Evolutionary conservation across 2,797 vertebrate species (phyloP), one percentile per base, ranked within the genome.

Genomic region (Coluber constrictor): DNA sequence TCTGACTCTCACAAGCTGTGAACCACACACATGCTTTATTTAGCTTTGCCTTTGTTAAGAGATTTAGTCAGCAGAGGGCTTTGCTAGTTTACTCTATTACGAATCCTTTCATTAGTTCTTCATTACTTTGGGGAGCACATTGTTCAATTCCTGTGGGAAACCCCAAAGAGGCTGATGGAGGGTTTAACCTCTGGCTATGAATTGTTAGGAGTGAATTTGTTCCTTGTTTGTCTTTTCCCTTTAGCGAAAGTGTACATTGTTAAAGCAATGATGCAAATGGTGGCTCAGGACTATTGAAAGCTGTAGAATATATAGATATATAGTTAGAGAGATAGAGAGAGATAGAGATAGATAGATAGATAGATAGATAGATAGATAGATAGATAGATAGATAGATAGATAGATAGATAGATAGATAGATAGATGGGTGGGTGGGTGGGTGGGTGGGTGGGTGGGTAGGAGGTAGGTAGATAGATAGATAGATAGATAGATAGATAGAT

Each of bases 11-110:
- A 66, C 63, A 79, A 86, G 91, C 86, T 94, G 93, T 54, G 92
- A 92, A 87, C 91, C 93, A 94, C 93, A 93, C 90, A 57, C 32
- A 16, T 89, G 93, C 93, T 94, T 93, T 96, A 56, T 96, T 96
- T 96, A 93, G 90, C 43, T 8, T 89, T 94, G 54, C 47, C 91
- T 89, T 95, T 90, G 94, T 94, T 96, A 88, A 95, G 89, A 94
- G 89, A 74, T 37, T 27, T 94, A 95, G 90, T 92, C 93, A 94
- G 79, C 94, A 93, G 43, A 90, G 25, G 18, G 25, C 70, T 92
- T 90, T 59, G 55, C 29, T 12, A 47, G 57, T 90, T 92, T 95
- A 89, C 25, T 54, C 0, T 83, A 11, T 47, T 10, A 12, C 23
- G 47, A 29, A 10, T 91, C 88, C 57, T 92, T 60, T 55, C 1